Percentiles rank a stretch among this genome's conserved stretches.
These are phyloP conservation scores for Ephydatia muelleri DNA, from an alignment of 37 sponge, comb jelly and placozoan genomes.

Conservation along the genomic window DNA sequence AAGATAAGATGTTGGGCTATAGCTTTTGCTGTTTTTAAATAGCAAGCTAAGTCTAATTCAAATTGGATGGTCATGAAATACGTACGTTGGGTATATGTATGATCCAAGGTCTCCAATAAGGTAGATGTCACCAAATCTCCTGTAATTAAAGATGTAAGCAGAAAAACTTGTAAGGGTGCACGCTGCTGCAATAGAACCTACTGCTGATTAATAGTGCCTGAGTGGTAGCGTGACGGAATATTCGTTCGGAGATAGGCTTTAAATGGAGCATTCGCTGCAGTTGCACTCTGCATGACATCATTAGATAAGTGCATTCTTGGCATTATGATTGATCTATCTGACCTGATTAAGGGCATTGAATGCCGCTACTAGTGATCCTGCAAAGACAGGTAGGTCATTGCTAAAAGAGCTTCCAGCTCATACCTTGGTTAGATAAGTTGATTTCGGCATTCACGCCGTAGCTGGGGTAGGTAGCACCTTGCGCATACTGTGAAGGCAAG, in stretches of 20 bases:
- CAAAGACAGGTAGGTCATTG: too few species aligned
- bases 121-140: slow-evolving; percentile 54
- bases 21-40: neutral
- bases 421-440: neutral
- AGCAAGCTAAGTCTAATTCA: neutral
- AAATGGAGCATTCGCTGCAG: slow-evolving; percentile 11
- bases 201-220: slow-evolving; percentile 47
- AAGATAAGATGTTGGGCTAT: neutral
- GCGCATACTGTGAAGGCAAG: neutral
- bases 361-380: too few species aligned
- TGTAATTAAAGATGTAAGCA: slow-evolving; percentile 8
- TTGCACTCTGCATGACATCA: slow-evolving; percentile 19
- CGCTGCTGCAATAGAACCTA: slow-evolving; percentile 17
- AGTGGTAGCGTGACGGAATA: slow-evolving; percentile 38
- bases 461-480: neutral
- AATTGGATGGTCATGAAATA: neutral
- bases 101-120: slow-evolving; percentile 35
- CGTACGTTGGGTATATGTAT: neutral
- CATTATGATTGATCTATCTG: neutral
- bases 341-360: too few species aligned
- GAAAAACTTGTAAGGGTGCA: neutral
- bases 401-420: neutral
- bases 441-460: neutral
- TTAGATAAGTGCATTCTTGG: neutral
- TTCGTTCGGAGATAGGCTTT: slow-evolving; percentile 26